Evolutionary conservation across 2,113 vertebrate genomes (phyloP), one percentile per base, ranked within the genome.

Genomic region (Xenopus borealis): DNA sequence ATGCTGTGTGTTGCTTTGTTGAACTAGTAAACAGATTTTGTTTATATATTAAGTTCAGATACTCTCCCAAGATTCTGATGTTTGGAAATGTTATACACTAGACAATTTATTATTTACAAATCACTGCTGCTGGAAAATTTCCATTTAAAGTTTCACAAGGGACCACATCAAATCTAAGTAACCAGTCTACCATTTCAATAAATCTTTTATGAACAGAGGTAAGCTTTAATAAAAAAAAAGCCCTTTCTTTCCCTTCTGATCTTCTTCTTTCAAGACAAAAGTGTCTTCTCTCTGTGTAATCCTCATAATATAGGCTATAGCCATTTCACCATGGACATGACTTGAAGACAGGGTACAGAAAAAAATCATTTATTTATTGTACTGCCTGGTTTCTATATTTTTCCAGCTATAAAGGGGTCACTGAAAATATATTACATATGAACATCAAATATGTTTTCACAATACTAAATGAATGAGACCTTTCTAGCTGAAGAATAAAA

Each of bases 201-300:
- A 91, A 93, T 89, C 84, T 90, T 92, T 89, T 82, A 91, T 86
- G 89, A 91, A 90, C 86, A 86, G 78, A 77, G 47, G 47, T 80
- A 88, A 84, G 78, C 84, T 86, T 79, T 40, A 40, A 40, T 3
- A 78, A 80, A 85, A 27, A 27, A 86, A 88, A 86, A 66, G 74
- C 30, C 44, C 65, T 82, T 80, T 81, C 81, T 83, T 77, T 77
- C 30, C 67, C 50, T 70, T 78, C 71, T 84, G 75, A 84, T 81
- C 66, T 83, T 89, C 87, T 90, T 86, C 87, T 91, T 86, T 85
- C 0, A 0, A 90, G 89, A 92, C 90, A 84, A 92, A 91, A 90
- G 88, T 64, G 81, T 89, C 85, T 84, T 83, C 84, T 82, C 81
- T 87, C 85, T 86, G 72, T 87, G 82, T 78, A 78, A 84, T 88